Evolutionary conservation across 2,113 vertebrate species (phyloP).

Genomic region (Crocuta crocuta): DNA sequence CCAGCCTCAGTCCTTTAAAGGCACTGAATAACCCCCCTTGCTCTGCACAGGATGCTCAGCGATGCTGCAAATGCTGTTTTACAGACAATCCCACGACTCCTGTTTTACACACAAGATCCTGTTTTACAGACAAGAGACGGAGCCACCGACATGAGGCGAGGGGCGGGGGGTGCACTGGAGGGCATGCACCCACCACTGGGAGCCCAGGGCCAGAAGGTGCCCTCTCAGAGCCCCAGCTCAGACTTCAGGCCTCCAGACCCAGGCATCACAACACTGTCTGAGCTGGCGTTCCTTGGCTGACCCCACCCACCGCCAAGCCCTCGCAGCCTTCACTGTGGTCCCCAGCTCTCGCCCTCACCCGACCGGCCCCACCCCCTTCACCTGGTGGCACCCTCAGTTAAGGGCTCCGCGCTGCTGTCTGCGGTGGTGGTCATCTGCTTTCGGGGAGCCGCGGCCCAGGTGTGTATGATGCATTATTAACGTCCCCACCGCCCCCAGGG

Average conservation of each 20-base stretch:
- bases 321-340: neutral
- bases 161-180: neutral
- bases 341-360: neutral
- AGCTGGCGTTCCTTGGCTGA: neutral
- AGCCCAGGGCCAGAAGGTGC: neutral
- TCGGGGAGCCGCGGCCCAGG: neutral
- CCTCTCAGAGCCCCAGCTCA: neutral
- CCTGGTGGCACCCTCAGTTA: neutral
- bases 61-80: neutral
- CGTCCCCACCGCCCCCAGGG: neutral
- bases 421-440: neutral
- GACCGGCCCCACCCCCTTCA: neutral
- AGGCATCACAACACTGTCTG: neutral
- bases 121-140: neutral
- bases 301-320: neutral
- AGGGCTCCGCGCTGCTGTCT: neutral
- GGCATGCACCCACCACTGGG: neutral
- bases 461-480: rapidly evolving
- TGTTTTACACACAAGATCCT: neutral
- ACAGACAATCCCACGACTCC: neutral
- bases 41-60: neutral
- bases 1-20: neutral
- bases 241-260: neutral
- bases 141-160: neutral
- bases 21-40: rapidly evolving